Evolutionary conservation across 2,888 invertebrate species (phyloP).

Genomic region (Cancer borealis): DNA sequence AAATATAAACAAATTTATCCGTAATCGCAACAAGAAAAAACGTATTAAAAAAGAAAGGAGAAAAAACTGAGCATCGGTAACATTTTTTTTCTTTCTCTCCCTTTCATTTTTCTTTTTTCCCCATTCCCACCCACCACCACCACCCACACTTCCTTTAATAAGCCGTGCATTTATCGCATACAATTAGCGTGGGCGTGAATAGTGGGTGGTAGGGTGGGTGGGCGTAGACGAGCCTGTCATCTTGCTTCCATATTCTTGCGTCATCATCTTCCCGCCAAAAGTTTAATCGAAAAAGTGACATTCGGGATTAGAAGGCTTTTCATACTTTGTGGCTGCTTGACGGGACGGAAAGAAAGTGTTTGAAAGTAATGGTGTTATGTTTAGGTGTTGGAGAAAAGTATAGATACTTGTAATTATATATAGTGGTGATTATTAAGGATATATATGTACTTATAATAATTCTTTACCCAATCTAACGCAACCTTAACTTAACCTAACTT

Average conservation of each 20-base stretch:
- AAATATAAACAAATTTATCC: too few species aligned
- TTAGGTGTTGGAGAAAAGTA: background rate
- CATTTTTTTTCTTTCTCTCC: too few species aligned
- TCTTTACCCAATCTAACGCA: too few species aligned
- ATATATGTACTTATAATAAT: too few species aligned
- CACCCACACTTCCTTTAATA: background rate
- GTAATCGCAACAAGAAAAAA: too few species aligned
- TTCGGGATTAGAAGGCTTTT: background rate
- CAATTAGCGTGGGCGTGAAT: background rate
- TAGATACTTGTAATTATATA: background rate
- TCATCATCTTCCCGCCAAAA: background rate
- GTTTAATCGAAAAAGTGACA: constrained; percentile 38
- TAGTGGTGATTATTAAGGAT: background rate
- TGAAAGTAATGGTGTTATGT: background rate
- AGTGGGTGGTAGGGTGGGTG: background rate
- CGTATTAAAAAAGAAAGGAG: too few species aligned
- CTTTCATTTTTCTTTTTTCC: background rate
- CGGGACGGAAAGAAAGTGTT: background rate
- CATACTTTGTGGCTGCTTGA: background rate
- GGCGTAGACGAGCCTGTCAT: background rate
- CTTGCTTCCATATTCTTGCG: background rate
- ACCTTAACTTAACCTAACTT: too few species aligned
- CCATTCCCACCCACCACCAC: background rate
- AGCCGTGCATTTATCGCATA: background rate
- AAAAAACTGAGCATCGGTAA: too few species aligned